Base-by-base conservation (phyloP, 2,888 invertebrate species). In the Psylliodes chrysocephalus region DNA sequence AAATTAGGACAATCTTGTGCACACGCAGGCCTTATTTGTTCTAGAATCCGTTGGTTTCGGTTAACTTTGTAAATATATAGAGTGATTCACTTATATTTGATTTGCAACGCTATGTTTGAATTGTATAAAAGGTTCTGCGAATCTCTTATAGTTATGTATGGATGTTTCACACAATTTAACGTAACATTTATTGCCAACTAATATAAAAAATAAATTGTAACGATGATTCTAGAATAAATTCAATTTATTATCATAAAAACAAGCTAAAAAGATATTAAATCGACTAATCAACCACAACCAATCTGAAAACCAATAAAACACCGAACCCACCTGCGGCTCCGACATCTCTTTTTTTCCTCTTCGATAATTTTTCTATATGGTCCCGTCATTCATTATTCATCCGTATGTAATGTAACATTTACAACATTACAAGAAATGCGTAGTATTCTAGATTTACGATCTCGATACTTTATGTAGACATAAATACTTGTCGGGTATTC, bases 1-100 rank as follows among this genome's bases (percentile, higher is more conserved):
- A 57, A 65, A 65, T 65, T 65, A 62, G 65, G 65, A 56, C 65
- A 57, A 51, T 14, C 54, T 30, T 46, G 33, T 56, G 52, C 52
- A 46, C 47, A 44, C 17, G 46, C 52, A 60, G 52, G 44, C 60
- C 60, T 52, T 64, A 64, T 64, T 61, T 55, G 64, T 61, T 61
- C 44, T 44, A 64, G 53, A 35, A 18, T 35, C 15, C n/a, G 30
- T 51, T 51, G 30, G 25, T 51, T 51, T 30, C 14, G 30, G 22
- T 49, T 49, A 15, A 15, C 22, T 14, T 49, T 12, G 2, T 28
- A 28, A 33, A 17, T 33, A 35, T 52, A 33, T 17, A 35, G 19
- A 35, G 18, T 12, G 19, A 22, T 22, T 22, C 22, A n/a, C n/a
- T n/a, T n/a, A n/a, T n/a, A n/a, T n/a, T n/a, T n/a, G n/a, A n/a